phyloP scores from a whole-genome alignment of 2,113 vertebrate species.

The Otocyon megalotis region DNA sequence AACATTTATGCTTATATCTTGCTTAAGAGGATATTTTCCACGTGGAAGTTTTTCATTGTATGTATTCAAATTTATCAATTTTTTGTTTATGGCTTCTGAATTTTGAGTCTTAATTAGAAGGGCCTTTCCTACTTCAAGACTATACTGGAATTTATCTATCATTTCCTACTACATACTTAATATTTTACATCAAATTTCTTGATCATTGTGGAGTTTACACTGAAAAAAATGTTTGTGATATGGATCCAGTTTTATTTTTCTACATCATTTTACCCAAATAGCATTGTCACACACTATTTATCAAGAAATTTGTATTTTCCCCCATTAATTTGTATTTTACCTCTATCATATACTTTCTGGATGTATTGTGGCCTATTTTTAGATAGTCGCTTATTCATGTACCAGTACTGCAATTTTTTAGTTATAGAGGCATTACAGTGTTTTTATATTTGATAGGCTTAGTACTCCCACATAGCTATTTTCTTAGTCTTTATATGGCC shows the following conservation, averaged over 20 bases:
- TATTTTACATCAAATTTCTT: background rate
- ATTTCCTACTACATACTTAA: background rate
- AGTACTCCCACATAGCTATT: background rate
- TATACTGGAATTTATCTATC: background rate
- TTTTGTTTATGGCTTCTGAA: constrained; percentile 1
- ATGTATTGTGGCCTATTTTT: background rate
- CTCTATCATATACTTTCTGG: background rate
- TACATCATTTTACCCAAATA: constrained; percentile 5
- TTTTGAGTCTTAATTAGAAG: constrained; percentile 13
- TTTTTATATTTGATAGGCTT: background rate
- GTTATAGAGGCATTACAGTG: background rate
- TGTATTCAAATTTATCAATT: background rate
- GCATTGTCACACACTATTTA: background rate
- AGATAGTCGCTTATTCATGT: background rate
- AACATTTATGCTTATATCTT: background rate
- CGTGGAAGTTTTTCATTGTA: background rate
- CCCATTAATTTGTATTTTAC: background rate
- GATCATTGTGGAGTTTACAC: background rate
- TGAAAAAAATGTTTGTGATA: background rate
- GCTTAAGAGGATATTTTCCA: background rate
- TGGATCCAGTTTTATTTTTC: background rate
- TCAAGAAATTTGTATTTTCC: background rate
- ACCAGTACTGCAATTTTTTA: background rate
- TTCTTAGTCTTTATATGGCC: constrained; percentile 7
- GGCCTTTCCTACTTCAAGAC: background rate